Evolutionary conservation across 2,888 invertebrate genomes (phyloP).

Genomic region (Siphlonurus alternatus): DNA sequence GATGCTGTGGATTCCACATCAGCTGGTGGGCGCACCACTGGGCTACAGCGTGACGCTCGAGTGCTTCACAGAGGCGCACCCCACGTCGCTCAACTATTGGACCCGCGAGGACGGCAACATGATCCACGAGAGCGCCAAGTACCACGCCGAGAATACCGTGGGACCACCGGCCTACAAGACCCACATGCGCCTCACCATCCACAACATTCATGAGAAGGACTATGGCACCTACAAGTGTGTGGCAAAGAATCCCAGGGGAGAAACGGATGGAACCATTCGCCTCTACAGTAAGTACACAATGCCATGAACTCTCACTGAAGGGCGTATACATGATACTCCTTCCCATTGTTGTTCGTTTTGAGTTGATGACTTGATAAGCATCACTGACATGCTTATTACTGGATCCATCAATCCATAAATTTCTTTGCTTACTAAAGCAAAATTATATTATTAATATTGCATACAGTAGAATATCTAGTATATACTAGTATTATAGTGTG

Average conservation of each 20-base stretch:
- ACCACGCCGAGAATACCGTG: conserved; percentile 30
- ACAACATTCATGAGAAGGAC: conserved; percentile 53
- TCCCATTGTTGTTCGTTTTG: too few species aligned
- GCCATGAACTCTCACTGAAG: too few species aligned
- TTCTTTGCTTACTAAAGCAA: too few species aligned
- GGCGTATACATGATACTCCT: too few species aligned
- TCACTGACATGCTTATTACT: too few species aligned
- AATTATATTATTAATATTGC: too few species aligned
- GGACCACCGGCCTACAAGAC: conserved; percentile 57
- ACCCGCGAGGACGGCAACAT: conserved; percentile 72
- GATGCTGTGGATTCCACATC: conserved; percentile 83
- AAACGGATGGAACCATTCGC: conserved; percentile 76
- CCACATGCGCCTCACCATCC: conserved; percentile 71
- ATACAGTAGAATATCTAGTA: too few species aligned
- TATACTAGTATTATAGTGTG: too few species aligned
- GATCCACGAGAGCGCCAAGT: conserved; percentile 73
- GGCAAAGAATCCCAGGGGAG: conserved; percentile 79
- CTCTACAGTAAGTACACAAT: conserved; percentile 58
- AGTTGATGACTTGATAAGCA: too few species aligned
- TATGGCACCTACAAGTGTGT: conserved; percentile 78
- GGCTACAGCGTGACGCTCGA: conserved; percentile 71
- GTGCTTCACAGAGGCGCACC: conserved; percentile 82
- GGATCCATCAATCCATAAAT: too few species aligned
- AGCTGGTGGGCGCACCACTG: conserved; percentile 69
- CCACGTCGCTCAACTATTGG: conserved; percentile 82